Evolutionary conservation across 1,140 invertebrate genomes (phyloP), one percentile per base, ranked within the genome.

Genomic region (Macrosteles quadrilineatus): DNA sequence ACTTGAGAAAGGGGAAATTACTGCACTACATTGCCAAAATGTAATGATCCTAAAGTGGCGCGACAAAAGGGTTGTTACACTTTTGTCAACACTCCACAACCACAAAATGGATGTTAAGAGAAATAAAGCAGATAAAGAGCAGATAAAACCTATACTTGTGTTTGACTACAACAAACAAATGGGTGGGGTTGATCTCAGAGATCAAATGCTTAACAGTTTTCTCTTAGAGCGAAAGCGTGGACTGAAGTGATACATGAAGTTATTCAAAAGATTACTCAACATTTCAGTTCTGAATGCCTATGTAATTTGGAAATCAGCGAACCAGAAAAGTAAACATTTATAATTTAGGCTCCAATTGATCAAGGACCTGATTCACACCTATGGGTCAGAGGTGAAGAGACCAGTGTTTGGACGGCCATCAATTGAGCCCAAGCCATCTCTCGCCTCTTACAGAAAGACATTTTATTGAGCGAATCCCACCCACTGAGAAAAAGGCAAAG

Each of bases 131-230:
- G 17, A 1, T 25, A 29, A 29, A 32, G 31, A 68, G 21, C 19
- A 47, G 45, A 25, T 68, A 1, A 71, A 71, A 55, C 40, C 69
- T 2, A 25, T 63, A 19, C 50, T 55, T 4, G 63, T 68, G 9
- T 71, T 4, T 27, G 63, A 71, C 64, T 71, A 71, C 43, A 71
- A 59, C 30, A 71, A 55, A 36, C 11, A 40, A 21, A 71, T 71
- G 69, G 64, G 69, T 11, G 45, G 69, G 1, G 32, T 71, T 9
- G 69, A 71, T 67, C 3, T 68, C 1, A 32, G 69, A 45, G 64
- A 71, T 19, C 69, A 71, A 25, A 71, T 71, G 43, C n/a, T 71
- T 9, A 9, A 47, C 43, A 71, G 36, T 25, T 71, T 68, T 67
- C 64, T 47, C 3, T 1, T 67, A 2, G 40, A 67, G 47, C 4